A percentile compares a stretch with the other conserved stretches of the same genome.
Conservation (phyloP, 2,113 vertebrate genomes). For the Vimba vimba region DNA sequence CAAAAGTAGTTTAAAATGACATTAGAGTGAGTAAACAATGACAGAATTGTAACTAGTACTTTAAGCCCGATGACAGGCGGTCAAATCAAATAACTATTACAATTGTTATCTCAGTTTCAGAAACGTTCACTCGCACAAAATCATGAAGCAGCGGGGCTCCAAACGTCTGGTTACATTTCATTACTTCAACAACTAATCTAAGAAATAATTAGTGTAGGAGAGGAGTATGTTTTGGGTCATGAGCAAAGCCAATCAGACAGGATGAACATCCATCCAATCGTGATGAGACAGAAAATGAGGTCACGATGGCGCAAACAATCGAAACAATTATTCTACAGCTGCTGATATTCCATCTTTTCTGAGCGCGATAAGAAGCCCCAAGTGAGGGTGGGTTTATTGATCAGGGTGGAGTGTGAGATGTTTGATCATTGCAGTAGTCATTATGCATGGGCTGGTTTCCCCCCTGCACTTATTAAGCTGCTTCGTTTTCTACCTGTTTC, state of each 20-base stretch:
- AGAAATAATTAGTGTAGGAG: conserved; percentile 66
- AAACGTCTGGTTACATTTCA: conserved; percentile 56
- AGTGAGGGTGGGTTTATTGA: conserved; percentile 65
- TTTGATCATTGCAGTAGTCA: conserved; percentile 68
- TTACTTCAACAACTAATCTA: conserved; percentile 67
- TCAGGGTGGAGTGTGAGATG: conserved; percentile 60
- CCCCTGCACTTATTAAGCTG: conserved; percentile 64
- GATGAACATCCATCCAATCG: not conserved
- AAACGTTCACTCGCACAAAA: not conserved
- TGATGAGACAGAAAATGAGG: conserved; percentile 54
- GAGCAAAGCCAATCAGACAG: conserved; percentile 11
- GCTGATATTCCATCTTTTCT: conserved; percentile 43
- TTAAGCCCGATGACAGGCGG: not conserved
- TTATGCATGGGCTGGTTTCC: conserved; percentile 63
- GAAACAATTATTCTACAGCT: conserved; percentile 39
- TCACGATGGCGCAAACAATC: conserved; percentile 57
- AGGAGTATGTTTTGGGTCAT: conserved; percentile 55
- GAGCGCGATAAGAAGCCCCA: not conserved
- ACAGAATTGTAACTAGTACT: not conserved
- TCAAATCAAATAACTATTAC: not conserved
- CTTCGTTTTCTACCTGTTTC: conserved; percentile 48
- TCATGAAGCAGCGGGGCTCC: too few species aligned
- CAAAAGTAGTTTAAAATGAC: not conserved
- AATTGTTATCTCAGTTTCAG: not conserved
- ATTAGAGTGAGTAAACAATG: too few species aligned